phyloP scores from a whole-genome alignment of 35 echinoderm and acorn worm species.

The Hemicentrotus pulcherrimus region DNA sequence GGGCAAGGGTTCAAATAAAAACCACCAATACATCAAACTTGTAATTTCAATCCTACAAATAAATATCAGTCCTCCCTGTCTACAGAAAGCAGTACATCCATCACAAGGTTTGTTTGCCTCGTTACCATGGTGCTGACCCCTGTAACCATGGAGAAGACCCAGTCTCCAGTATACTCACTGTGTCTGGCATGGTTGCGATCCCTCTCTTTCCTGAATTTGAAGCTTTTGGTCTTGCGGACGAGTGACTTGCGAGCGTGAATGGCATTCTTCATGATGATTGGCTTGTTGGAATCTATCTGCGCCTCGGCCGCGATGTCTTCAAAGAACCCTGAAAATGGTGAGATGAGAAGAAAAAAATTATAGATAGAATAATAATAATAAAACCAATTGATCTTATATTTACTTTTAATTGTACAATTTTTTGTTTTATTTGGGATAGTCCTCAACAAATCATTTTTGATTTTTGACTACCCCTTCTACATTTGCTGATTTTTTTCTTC shows the following conservation, averaged over 20 bases:
- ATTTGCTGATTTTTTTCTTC: too few relatives aligned
- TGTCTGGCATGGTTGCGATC: conserved; percentile 72
- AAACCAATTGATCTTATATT: too few relatives aligned
- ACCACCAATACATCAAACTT: not conserved
- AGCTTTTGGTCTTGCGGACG: conserved; percentile 96
- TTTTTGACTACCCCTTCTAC: too few relatives aligned
- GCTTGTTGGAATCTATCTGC: conserved; percentile 88
- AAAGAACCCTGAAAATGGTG: conserved; percentile 78
- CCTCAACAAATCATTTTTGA: too few relatives aligned
- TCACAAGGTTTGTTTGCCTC: not conserved
- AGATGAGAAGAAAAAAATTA: conserved; percentile 21
- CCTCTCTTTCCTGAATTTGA: conserved; percentile 91
- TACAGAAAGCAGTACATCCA: not conserved
- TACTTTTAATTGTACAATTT: too few relatives aligned
- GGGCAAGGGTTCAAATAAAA: not conserved
- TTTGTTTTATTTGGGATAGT: too few relatives aligned
- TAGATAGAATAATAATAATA: not conserved
- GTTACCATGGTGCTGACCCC: not conserved
- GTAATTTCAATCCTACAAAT: not conserved
- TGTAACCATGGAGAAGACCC: not conserved
- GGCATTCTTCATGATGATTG: conserved; percentile 99
- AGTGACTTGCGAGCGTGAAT: conserved; percentile 96
- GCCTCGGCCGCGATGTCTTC: conserved; percentile 96
- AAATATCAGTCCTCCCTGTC: not conserved
- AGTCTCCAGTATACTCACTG: conserved; percentile 65